Evolutionary conservation across 2,888 invertebrate genomes (phyloP), one percentile per base, ranked within the genome.

Genomic region (Ariolimax columbianus): DNA sequence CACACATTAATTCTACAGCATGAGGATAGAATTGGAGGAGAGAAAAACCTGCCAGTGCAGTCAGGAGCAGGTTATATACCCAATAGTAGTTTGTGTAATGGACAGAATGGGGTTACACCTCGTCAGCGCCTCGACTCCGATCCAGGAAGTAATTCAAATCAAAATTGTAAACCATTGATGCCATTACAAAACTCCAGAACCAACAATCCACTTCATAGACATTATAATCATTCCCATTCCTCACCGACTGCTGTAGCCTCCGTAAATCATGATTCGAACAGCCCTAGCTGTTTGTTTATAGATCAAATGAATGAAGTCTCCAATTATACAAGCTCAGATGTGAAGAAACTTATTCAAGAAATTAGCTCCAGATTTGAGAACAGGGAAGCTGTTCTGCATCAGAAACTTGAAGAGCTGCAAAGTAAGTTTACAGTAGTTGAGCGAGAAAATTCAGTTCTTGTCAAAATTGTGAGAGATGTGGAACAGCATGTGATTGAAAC

Each of bases 341-440:
- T 80, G 47, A 40, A 33, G 36, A 80, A 43, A 17, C 19, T 68
- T 30, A 19, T 68, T 59, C 82, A 82, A 23, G 63, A 82, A 19
- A 55, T 82, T 4, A 63, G 33, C 23, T 63, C 75, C 17, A 11
- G 30, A 23, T 51, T 75, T 51, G 17, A 75, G 19, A 19, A 51
- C 7, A 78, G 63, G 40, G 78, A 66, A 78, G 40, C 63, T n/a
- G 78, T 66, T 11, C 92, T 92, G 77, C 90, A 91, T 55, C 91
- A 91, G 77, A 81, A 88, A 36, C 80, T 92, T 55, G 75, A 75
- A 19, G 82, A 82, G 30, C 75, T 92, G n/a, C 83, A 87, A 40
- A 88, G 87, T 26, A 90, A 89, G 82, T 86, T 88, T 43, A 88
- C 89, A 14, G 73, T n/a, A 17, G n/a, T 88, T 47, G 91, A 93